phyloP scores from a whole-genome alignment of 2,113 vertebrate genomes.

The Takifugu flavidus region DNA sequence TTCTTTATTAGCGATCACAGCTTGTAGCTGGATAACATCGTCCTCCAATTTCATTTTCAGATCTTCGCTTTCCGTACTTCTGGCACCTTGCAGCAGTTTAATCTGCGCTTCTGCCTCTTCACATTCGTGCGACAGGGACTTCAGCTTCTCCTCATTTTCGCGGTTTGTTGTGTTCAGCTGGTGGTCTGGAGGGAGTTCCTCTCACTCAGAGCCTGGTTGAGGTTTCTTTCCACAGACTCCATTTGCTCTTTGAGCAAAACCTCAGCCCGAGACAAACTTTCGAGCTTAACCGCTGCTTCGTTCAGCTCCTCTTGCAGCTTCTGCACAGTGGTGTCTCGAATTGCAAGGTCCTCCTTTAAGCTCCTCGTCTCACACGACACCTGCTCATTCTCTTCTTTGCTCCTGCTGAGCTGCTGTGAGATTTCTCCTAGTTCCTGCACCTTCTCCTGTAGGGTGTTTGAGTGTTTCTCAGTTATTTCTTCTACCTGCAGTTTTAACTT shows the following conservation, averaged over 20 bases:
- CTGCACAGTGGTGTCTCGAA: conserved; percentile 74
- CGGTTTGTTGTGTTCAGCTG: conserved; percentile 73
- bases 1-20: conserved; percentile 65
- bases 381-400: conserved; percentile 75
- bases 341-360: conserved; percentile 78
- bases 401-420: conserved; percentile 69
- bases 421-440: conserved; percentile 77
- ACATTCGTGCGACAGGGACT: conserved; percentile 68
- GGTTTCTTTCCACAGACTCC: conserved; percentile 77
- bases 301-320: conserved; percentile 83
- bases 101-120: conserved; percentile 74
- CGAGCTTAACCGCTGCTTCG: conserved; percentile 70
- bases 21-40: conserved; percentile 60
- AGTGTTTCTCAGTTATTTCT: conserved; percentile 80
- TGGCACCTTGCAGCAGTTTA: conserved; percentile 66
- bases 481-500: conserved; percentile 80
- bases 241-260: conserved; percentile 76
- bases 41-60: conserved; percentile 76
- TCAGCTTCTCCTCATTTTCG: conserved; percentile 68
- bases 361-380: conserved; percentile 62
- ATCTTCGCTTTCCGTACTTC: conserved; percentile 72
- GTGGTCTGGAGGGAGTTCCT: conserved; percentile 76
- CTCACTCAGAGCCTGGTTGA: conserved; percentile 77
- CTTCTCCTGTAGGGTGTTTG: conserved; percentile 79
- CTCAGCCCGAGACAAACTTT: conserved; percentile 75